Base-by-base conservation (phyloP, 1,140 invertebrate genomes). In the Drosophila albomicans region DNA sequence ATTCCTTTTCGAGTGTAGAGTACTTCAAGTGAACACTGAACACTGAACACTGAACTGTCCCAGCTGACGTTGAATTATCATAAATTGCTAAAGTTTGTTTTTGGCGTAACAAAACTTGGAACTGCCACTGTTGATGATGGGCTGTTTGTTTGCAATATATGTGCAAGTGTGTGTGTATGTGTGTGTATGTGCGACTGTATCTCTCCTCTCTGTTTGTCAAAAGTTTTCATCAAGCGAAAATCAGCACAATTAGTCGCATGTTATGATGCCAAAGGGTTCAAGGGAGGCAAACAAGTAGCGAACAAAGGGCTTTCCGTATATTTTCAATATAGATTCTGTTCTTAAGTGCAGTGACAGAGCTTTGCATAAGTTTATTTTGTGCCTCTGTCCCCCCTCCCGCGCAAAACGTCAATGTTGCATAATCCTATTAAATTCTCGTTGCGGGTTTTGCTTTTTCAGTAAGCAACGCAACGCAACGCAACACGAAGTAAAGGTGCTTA, bases 31-130 rank as follows among this genome's bases (percentile, higher is more conserved):
- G 65, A 57, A 49, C 30, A 41, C 30, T 41, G 54, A 35, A 67
- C 64, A 70, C 67, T 75, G 73, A 54, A 69, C 71, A 68, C 85
- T 79, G 86, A 90, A 90, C 86, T 90, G 86, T 90, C 86, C 86
- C 86, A 90, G 86, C 86, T 90, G 86, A 90, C 86, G 86, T 90
- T 80, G 86, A 90, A 90, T 90, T 90, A 90, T 90, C 86, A 90
- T 90, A 90, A 90, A 90, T 90, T 90, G 82, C 76, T 84, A 70
- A 90, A 90, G 86, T 90, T 90, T 90, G 86, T 90, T 90, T 86
- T 90, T 82, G 80, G 82, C 81, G 80, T 79, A 89, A 88, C 85
- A 88, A 89, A 88, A 85, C 85, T 89, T 79, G 73, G 82, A 56
- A 54, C 57, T 73, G 76, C 70, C 75, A 63, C 64, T 72, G 57